Evolutionary conservation across 2,797 vertebrate genomes (phyloP), one percentile per base, ranked within the genome.

Genomic region (Myotis myotis): DNA sequence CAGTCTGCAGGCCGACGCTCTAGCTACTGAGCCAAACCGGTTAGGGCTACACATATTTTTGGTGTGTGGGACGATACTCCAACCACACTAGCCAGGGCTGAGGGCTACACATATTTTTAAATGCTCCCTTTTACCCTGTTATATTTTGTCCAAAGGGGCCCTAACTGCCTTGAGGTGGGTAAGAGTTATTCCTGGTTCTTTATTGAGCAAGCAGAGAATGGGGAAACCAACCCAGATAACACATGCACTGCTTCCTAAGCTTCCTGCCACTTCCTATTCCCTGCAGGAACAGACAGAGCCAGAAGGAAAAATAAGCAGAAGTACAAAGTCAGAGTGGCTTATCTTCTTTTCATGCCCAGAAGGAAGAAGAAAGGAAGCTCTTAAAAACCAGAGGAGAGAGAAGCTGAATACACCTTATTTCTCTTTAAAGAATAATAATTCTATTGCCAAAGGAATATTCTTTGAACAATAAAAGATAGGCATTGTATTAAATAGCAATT

Each of bases 401-500:
- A 91, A 71, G 20, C 71, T 89, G 60, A 81, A 89, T 75, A 64
- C 38, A 94, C 30, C 51, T 76, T 44, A 76, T 94, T 94, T 87
- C 55, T 44, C 93, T 89, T 96, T 71, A 89, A 95, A 89, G 49
- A 91, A 95, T 89, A 75, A 94, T 91, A 90, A 78, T 72, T 96
- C 95, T 93, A 41, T 79, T 97, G 90, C 86, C 96, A 91, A 93
- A 96, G 96, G 72, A 97, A 85, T 96, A 92, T 82, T 96, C 95
- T 93, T 95, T 87, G 97, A 97, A 92, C 33, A 95, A 90, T 95
- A 96, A 96, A 98, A 97, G 94, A 95, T 91, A 97, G 93, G 51
- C 36, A 87, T 94, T 96, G 5, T 72, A 94, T 97, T 94, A 96
- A 97, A 90, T 51, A 97, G 92, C 91, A 97, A 95, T 94, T 96